Base-by-base conservation (phyloP, 2,797 vertebrate species). In the Phataginus tetradactyla region DNA sequence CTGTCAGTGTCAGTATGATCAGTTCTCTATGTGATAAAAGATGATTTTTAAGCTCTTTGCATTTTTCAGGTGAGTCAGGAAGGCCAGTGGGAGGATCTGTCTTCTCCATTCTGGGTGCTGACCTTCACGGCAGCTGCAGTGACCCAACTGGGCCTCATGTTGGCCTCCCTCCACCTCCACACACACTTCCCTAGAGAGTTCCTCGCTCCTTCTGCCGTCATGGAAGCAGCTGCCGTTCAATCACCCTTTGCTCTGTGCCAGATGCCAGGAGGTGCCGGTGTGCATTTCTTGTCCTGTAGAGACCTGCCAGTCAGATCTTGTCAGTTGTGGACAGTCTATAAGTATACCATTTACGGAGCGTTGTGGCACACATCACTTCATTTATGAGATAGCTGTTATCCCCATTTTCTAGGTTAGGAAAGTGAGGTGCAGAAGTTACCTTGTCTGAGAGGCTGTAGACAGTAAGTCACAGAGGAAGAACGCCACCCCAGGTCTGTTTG, bases 1-100 rank as follows among this genome's bases (percentile, higher is more conserved):
- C 1, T 4, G 27, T 4, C n/a, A 1, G 3, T 7, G 78, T 23
- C 1, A 0, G 5, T 4, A 2, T 10, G 29, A 12, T 15, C 5
- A 2, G 1, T 32, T 25, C 3, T 49, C 55, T 3, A 3, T 4
- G 42, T 17, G 39, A 39, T 2, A 12, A 14, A 8, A 15, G 66
- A 2, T 25, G 89, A 34, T 5, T 9, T 27, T 32, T 37, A 14
- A 69, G 32, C 27, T 39, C 7, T 32, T 57, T 25, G 9, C 11
- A 17, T 25, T 66, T 57, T 66, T n/a, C 17, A 18, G 13, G n/a
- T n/a, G 15, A 2, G 4, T 72, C 57, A 1, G 59, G 45, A 81
- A 63, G 51, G 20, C 74, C 3, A 0, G 1, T 9, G 5, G 2
- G 6, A 42, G 53, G 45, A 7, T 11, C 9, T 0, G 0, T 21